Base-by-base conservation (phyloP, 1,140 invertebrate genomes). In the Homalodisca vitripennis region DNA sequence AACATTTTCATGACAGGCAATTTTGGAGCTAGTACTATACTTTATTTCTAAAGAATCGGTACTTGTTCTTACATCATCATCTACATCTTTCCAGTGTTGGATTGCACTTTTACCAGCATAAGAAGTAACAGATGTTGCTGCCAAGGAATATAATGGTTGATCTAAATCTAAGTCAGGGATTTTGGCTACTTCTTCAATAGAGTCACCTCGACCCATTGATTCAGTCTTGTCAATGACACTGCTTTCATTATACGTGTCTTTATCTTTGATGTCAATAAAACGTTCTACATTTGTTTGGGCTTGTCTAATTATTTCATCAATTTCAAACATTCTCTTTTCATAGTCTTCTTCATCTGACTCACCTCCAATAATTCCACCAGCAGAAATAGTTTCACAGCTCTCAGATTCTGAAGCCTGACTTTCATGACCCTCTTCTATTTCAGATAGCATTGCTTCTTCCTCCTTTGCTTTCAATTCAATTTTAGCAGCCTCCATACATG, bases 391-490 rank as follows among this genome's bases (percentile, higher is more conserved):
- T 75, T 88, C 88, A 60, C 87, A 88, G 72, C 87, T 89, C 74
- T 89, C 87, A 26, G 84, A 83, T 75, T 87, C 86, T 1, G 86
- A 86, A 17, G 84, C 80, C 74, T 86, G 82, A 75, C 84, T 86
- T 77, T 88, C 86, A 73, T 87, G 86, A 1, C 85, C 85, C 79
- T 88, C 86, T 73, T 88, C 86, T 66, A 88, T 88, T 78, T 90
- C 88, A 20, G 88, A 86, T 1, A 97, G 80, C 41, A 95, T 77
- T 55, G 91, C 89, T 66, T 84, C 84, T 72, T 94, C 93, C 72
- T 94, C 93, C 76, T 92, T 90, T 0, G 90, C 93, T 71, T 88
- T 85, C 27, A 92, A 82, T 80, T 95, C 93, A 53, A 92, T 90
- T 66, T 89, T 84, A 71, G 93, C 89, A 0, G 89, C 90, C 77